Base-by-base conservation (phyloP, 2,797 vertebrate species). In the Pyrocephalus nanus region DNA sequence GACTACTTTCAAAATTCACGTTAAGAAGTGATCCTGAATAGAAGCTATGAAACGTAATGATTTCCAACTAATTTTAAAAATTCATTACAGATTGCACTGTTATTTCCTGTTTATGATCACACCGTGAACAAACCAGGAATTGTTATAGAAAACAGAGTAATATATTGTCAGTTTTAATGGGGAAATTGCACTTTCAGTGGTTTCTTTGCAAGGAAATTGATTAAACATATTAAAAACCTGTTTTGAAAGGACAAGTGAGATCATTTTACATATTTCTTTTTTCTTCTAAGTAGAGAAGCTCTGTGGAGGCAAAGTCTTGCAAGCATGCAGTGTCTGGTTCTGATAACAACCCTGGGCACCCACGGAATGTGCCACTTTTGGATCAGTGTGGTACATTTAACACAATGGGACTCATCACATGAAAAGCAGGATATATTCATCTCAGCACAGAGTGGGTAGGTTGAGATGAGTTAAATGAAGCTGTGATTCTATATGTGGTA, bases 281-380 rank as follows among this genome's bases (percentile, higher is more conserved):
- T 82, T n/a, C 75, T 77, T 67, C 50, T 40, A 45, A 66, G 20
- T 21, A 40, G 45, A 64, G 23, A 6, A 9, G 2, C n/a, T 50
- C 13, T 47, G 34, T 29, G 36, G 86, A 92, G 62, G 14, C 71
- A 74, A 74, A 1, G 67, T 90, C 88, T 93, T 84, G 64, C 83
- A 71, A 85, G 83, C 1, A 0, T 55, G 47, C 70, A 53, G 55
- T 0, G 0, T 76, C 74, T 95, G 57, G 32, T 78, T 86, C 65
- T 86, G 60, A 42, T 54, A 88, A 72, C 62, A 90, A 64, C 45
- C 30, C 13, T 47, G 45, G 20, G 75, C 60, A 84, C 86, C 74
- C 64, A 87, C 92, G 85, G 88, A 38, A 77, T 67, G 40, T 85
- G 45, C 77, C 55, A 57, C 48, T 95, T 96, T 93, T 93, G 91